These are phyloP conservation scores for Tribolium castaneum DNA, from an alignment of 1,140 invertebrate species.

Conservation along the genomic window DNA sequence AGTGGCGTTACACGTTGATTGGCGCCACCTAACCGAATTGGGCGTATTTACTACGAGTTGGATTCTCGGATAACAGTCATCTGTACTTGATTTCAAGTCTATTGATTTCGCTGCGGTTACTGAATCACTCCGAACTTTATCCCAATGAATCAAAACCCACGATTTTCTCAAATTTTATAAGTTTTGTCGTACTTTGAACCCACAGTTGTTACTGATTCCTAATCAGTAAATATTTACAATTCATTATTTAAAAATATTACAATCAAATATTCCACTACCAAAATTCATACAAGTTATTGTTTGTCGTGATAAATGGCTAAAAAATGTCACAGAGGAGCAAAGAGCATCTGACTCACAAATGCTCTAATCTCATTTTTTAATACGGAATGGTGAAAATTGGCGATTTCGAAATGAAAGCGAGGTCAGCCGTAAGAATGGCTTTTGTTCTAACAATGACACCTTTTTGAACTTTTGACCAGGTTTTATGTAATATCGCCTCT, in stretches of 20 bases:
- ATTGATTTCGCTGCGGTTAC: not conserved
- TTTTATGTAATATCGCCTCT: not conserved
- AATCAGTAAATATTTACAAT: slow-evolving; percentile 3
- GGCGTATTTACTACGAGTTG: not conserved
- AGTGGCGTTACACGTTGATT: too few species aligned
- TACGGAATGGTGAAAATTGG: not conserved
- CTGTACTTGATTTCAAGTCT: not conserved
- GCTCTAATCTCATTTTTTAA: not conserved
- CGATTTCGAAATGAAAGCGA: not conserved
- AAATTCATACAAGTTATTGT: slow-evolving; percentile 19
- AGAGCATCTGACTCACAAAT: not conserved
- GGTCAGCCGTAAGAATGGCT: not conserved
- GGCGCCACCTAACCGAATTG: too few species aligned
- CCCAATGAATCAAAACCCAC: not conserved
- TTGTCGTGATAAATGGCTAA: not conserved
- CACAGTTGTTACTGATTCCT: not conserved
- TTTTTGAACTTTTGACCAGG: not conserved
- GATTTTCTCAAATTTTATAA: not conserved
- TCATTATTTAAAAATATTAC: slow-evolving; percentile 7
- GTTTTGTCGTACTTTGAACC: not conserved
- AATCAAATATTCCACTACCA: slow-evolving; percentile 19
- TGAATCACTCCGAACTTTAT: not conserved
- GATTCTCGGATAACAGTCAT: not conserved
- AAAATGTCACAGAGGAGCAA: not conserved
- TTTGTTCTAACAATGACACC: not conserved